Evolutionary conservation across 2,888 invertebrate genomes (phyloP).

Genomic region (Drosophila falleni): DNA sequence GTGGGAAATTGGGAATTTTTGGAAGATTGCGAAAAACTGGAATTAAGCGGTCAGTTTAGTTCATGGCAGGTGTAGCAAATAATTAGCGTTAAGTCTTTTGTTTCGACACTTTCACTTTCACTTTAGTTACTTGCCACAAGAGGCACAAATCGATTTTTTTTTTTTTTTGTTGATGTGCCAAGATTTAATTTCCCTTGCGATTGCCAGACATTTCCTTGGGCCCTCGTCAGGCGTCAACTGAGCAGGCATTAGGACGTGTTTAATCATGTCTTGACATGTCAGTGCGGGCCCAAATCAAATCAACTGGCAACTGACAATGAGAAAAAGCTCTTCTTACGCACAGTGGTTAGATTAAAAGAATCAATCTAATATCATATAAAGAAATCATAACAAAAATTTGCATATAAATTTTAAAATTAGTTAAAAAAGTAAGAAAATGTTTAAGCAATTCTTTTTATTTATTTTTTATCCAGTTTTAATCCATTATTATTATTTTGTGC

Average conservation of each 20-base stretch:
- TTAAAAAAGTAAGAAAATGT: too few species aligned
- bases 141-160: conserved; percentile 37
- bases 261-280: conserved; percentile 58
- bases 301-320: conserved; percentile 35
- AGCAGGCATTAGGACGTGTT: conserved; percentile 62
- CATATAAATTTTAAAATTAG: too few species aligned
- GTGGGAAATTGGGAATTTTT: neutral
- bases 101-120: conserved; percentile 54
- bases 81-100: conserved; percentile 29
- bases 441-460: too few species aligned
- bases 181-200: conserved; percentile 71
- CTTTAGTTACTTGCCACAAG: conserved; percentile 14
- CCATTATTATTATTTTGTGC: too few species aligned
- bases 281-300: conserved; percentile 32
- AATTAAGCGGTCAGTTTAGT: conserved; percentile 20
- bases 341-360: too few species aligned
- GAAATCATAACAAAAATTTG: too few species aligned
- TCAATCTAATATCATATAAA: too few species aligned
- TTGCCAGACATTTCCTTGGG: conserved; percentile 45
- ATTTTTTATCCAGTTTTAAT: too few species aligned
- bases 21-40: neutral
- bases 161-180: conserved; percentile 15
- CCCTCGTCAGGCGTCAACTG: conserved; percentile 50
- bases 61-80: conserved; percentile 28
- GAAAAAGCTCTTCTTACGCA: conserved; percentile 16